phyloP scores from a whole-genome alignment of 2,888 invertebrate genomes.

The Drosophila lutescens region DNA sequence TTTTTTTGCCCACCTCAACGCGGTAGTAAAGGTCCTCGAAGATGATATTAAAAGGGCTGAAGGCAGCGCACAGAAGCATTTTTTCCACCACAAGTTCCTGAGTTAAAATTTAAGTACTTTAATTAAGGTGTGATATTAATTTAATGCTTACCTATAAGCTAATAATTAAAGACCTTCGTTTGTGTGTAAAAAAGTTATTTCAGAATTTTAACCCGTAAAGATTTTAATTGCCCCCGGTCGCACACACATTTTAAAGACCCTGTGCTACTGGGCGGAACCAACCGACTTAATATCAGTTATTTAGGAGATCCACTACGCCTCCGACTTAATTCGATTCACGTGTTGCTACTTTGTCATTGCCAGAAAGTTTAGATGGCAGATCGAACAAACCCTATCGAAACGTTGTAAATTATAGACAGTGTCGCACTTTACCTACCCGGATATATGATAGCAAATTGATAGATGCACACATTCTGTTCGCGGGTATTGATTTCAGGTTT shows the following conservation, averaged over 20 bases:
- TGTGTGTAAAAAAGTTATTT: slow-evolving; percentile 8
- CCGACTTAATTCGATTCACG: slow-evolving; percentile 9
- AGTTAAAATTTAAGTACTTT: not conserved
- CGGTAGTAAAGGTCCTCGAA: slow-evolving; percentile 13
- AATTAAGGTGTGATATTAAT: not conserved
- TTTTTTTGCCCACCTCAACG: slow-evolving; percentile 7
- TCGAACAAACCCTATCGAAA: not conserved
- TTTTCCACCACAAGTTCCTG: not conserved
- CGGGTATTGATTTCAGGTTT: slow-evolving; percentile 32
- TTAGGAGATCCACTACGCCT: slow-evolving; percentile 5
- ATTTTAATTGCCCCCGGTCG: slow-evolving; percentile 16
- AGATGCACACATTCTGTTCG: slow-evolving; percentile 18
- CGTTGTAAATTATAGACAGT: slow-evolving; percentile 21
- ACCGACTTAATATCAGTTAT: slow-evolving; percentile 10
- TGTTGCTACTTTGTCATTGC: slow-evolving; percentile 7
- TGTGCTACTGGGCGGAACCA: slow-evolving; percentile 3
- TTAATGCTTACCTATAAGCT: slow-evolving; percentile 6
- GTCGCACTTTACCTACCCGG: slow-evolving; percentile 27
- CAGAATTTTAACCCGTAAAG: slow-evolving; percentile 6
- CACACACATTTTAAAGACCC: not conserved
- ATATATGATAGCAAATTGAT: slow-evolving; percentile 30
- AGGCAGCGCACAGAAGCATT: not conserved
- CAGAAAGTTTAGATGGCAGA: slow-evolving; percentile 8
- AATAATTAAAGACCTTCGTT: slow-evolving; percentile 16
- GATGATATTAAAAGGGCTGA: not conserved